Base-by-base conservation (phyloP, 2,888 invertebrate species). In the Aleiodes alternator region DNA sequence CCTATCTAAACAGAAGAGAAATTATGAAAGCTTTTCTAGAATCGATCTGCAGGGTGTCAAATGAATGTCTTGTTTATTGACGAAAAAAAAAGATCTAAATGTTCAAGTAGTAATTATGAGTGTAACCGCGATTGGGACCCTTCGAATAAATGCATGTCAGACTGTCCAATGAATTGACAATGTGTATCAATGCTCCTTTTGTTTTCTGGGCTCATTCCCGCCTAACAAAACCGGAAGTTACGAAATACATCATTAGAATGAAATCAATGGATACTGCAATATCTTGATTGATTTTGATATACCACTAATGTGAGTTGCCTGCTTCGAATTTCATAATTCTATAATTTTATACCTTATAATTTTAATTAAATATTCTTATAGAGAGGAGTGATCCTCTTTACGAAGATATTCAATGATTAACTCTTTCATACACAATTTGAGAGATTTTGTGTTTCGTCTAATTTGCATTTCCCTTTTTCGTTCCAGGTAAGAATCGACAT, bases 401-500 rank as follows among this genome's bases (percentile, higher is more conserved):
- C 3, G 6, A 34, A 34, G 5, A 34, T 34, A 34, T 34, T 6
- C 5, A 34, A 34, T 34, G 6, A 34, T 34, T 34, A 0, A 34
- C 34, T 3, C 5, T 34, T 34, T 6, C 34, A 34, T 6, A 34
- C 2, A 34, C 34, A 6, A 34, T 34, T 34, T 0, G 4, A 34
- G 34, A 34, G 34, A 34, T 4, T 6, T 4, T 34, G 6, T 34
- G 3, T 34, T 34, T 34, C 5, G 34, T 4, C 43, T 43, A 43
- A 43, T 43, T 9, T 9, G 11, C 1, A 31, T 31, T 34, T 69
- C 12, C 8, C 51, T 14, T 69, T 59, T 71, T 14, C 59, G 71
- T 71, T 71, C 9, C 57, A 71, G 71, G 71, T 71, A 70, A 57
- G 57, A 71, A 11, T 48, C 48, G 11, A 14, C 23, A 43, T 9